phyloP scores from a whole-genome alignment of 2,797 vertebrate genomes.

The Natrix natrix region DNA sequence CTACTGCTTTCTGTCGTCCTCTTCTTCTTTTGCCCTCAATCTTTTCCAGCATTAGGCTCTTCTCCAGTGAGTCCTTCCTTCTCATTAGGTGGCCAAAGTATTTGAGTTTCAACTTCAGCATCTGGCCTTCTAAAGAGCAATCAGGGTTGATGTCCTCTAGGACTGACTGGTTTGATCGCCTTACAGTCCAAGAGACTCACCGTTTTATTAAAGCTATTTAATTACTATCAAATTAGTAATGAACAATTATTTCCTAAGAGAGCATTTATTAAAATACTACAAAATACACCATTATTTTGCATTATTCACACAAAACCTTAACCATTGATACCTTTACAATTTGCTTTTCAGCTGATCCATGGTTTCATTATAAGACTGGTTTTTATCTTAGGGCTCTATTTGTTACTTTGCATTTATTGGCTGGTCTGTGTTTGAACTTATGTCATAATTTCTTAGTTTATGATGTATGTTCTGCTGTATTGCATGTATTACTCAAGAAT shows the following conservation, averaged over 20 bases:
- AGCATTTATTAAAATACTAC: constrained; percentile 10
- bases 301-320: background rate
- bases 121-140: no score
- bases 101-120: no score
- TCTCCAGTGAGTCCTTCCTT: no score
- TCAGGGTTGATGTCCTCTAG: no score
- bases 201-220: constrained; percentile 49
- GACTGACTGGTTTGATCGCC: no score
- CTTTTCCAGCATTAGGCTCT: no score
- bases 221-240: constrained; percentile 56
- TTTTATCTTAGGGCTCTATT: background rate
- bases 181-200: no score
- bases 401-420: background rate
- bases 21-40: no score
- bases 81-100: no score
- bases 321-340: background rate
- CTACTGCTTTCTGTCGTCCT: no score
- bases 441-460: background rate
- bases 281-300: constrained; percentile 8
- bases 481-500: background rate
- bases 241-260: constrained; percentile 53
- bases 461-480: background rate
- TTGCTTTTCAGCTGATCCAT: constrained; percentile 17
- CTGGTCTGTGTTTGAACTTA: background rate
- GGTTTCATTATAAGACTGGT: background rate